phyloP scores from a whole-genome alignment of 2,888 invertebrate species.

The Mylabris sibirica region DNA sequence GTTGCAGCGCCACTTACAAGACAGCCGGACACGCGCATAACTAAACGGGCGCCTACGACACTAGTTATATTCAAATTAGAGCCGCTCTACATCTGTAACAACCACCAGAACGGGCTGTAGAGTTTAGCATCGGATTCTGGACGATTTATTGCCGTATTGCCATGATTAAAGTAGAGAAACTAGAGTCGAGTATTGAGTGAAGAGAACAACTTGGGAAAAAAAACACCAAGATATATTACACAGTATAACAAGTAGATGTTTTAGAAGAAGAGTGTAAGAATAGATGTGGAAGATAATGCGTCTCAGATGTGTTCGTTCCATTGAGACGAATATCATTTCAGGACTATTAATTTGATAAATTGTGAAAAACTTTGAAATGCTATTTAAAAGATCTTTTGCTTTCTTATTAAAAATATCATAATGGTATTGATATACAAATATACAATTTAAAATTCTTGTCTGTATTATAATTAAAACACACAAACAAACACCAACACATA shows the following conservation, averaged over 20 bases:
- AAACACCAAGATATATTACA: background rate
- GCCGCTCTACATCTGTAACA: conserved; percentile 52
- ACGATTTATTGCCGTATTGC: background rate
- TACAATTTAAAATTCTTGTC: conserved; percentile 2
- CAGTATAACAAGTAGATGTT: background rate
- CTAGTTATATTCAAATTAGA: conserved; percentile 57
- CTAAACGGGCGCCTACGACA: conserved; percentile 56
- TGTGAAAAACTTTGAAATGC: background rate
- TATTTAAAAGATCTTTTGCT: background rate
- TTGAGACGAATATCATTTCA: background rate
- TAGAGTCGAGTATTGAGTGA: background rate
- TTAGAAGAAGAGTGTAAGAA: background rate
- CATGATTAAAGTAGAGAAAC: background rate
- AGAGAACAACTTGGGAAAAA: background rate
- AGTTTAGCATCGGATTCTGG: conserved; percentile 8
- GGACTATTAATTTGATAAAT: conserved; percentile 7
- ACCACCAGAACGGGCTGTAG: conserved; percentile 37
- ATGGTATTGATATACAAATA: background rate
- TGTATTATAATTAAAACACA: conserved; percentile 36
- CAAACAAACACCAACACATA: background rate
- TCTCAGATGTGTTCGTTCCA: background rate
- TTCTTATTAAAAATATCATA: background rate
- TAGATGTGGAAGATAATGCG: conserved; percentile 1
- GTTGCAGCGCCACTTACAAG: conserved; percentile 54
- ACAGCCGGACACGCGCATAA: conserved; percentile 53